Conservation (phyloP, 2,113 vertebrate genomes). For the Pterocles burchelli region DNA sequence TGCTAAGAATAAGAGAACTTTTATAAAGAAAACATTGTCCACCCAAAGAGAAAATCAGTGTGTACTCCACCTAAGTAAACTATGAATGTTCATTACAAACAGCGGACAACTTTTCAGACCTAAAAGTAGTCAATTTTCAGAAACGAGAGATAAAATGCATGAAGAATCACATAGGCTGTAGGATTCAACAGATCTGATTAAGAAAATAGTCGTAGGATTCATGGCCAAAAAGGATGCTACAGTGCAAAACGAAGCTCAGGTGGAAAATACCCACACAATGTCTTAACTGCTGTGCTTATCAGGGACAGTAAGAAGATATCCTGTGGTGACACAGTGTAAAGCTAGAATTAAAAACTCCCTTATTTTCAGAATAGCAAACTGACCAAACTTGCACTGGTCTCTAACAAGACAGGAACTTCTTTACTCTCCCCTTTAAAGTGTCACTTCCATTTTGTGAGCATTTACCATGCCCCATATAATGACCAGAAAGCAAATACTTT, state of each 20-base stretch:
- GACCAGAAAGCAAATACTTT: not conserved
- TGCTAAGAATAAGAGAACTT: constrained; percentile 49
- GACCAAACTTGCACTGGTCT: not conserved
- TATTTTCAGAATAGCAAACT: not conserved
- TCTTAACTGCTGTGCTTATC: not conserved
- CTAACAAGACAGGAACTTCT: not conserved
- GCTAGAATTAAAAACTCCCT: not conserved
- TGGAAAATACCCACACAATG: not conserved
- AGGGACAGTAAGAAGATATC: not conserved
- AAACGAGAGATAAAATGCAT: not conserved
- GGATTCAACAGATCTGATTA: not conserved
- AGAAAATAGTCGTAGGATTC: not conserved
- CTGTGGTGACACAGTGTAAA: not conserved
- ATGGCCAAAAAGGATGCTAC: not conserved
- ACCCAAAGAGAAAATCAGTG: constrained; percentile 2
- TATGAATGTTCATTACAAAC: not conserved
- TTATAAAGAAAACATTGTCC: constrained; percentile 30
- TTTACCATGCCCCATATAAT: not conserved
- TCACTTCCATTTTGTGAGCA: not conserved
- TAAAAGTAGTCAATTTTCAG: not conserved
- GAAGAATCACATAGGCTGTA: not conserved
- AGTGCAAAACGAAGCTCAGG: not conserved
- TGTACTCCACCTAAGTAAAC: not conserved
- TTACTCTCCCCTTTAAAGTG: not conserved
- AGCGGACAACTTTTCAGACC: not conserved